Evolutionary conservation across 2,797 vertebrate species (phyloP), one percentile per base, ranked within the genome.

Genomic region (Tenualosa thibaudeaui): DNA sequence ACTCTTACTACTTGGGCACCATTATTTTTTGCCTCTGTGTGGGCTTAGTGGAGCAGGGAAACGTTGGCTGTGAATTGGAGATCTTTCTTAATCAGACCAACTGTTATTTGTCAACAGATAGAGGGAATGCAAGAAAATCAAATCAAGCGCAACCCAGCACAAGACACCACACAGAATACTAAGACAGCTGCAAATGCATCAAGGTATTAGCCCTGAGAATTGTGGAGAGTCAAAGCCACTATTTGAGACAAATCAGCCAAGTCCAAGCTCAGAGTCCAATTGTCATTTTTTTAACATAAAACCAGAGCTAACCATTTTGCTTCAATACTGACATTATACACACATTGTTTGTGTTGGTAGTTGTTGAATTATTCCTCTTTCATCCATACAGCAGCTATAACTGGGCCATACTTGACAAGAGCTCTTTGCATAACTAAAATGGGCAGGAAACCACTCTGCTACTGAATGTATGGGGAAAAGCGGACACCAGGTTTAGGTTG

Each of bases 1-100:
- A 82, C 86, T 85, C 83, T 84, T 60, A 78, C 84, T 82, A 84
- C 85, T 26, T 26, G 62, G 75, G 15, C 37, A 68, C 62, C 43
- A 83, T 81, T 78, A 78, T 81, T 26, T 37, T 37, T 58, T 15
- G 82, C 68, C 84, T 83, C 62, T 46, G 56, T 84, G 65, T 37
- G 31, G 84, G 51, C 12, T 9, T 40, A 56, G 7, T 43, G 68
- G 56, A 84, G 82, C 84, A 40, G 62, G 6, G 54, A 60, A 22
- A 78, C 37, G 22, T 46, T 46, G 71, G 71, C 71, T 78, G 71
- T 46, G 71, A 78, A 78, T 78, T 3, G 71, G 71, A 15, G 40
- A 46, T 78, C 71, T 78, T 78, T 78, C 71, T 78, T 78, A 78
- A 78, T 78, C 71, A 78, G 71, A 78, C 71, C 71, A 49, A 85